Conservation (phyloP, 2,113 vertebrate genomes). For the Crypturellus undulatus region DNA sequence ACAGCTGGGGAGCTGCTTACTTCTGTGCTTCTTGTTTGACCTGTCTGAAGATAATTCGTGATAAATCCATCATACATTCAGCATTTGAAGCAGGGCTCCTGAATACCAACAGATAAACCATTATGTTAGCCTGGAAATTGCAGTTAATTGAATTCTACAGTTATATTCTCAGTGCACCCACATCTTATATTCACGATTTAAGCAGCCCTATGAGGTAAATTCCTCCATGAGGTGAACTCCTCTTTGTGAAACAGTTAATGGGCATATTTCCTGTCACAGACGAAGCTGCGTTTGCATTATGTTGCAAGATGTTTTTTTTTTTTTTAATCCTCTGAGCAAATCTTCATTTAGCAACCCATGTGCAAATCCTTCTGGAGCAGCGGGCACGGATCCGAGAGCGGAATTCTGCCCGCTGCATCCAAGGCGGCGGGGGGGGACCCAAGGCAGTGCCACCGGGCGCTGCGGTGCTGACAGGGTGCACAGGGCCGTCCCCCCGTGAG, state of each 20-base stretch:
- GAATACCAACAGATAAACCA: neutral
- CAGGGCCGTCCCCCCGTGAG: neutral
- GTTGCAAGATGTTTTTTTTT: neutral
- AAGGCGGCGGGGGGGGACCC: neutral
- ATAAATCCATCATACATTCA: neutral
- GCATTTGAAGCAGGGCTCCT: neutral
- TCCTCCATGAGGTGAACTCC: neutral
- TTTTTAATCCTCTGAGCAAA: neutral
- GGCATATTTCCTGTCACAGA: neutral
- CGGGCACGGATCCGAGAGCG: accelerated
- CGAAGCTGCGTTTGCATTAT: accelerated
- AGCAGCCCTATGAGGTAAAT: neutral
- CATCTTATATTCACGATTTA: neutral
- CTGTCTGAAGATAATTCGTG: neutral
- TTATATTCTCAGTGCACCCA: neutral
- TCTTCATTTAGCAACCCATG: neutral
- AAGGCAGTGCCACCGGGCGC: too few relatives aligned
- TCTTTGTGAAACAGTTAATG: neutral
- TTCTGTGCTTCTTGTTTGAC: neutral
- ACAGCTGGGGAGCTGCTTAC: neutral
- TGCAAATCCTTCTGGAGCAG: neutral
- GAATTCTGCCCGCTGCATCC: neutral
- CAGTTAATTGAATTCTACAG: neutral
- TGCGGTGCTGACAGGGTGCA: neutral
- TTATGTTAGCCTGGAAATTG: neutral